These are phyloP conservation scores for Dasysyrphus albostriatus DNA, from an alignment of 2,888 invertebrate species.

Conservation along the genomic window DNA sequence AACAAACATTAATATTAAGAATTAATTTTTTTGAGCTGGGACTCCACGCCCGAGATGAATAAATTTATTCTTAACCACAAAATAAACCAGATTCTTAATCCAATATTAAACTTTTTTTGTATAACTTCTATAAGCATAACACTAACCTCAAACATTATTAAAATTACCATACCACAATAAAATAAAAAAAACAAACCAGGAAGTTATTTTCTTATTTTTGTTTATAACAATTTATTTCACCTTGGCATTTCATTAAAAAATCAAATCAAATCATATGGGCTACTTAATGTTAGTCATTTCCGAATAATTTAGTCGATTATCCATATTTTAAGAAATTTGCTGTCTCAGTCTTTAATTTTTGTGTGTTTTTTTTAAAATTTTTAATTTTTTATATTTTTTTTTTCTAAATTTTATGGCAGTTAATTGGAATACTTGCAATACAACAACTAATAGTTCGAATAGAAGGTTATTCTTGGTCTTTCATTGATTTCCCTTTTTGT, in stretches of 20 bases:
- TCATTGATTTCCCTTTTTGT: neutral
- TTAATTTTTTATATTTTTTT: neutral
- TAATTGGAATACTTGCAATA: constrained; percentile 2
- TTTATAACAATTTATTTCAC: constrained; percentile 51
- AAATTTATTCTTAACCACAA: too few relatives aligned
- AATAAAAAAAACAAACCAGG: constrained; percentile 36
- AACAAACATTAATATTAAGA: too few relatives aligned
- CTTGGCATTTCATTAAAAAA: constrained; percentile 56
- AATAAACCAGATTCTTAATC: too few relatives aligned
- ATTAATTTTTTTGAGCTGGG: too few relatives aligned
- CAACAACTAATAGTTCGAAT: constrained; percentile 8
- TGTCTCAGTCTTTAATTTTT: constrained; percentile 34
- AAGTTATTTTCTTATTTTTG: constrained; percentile 42
- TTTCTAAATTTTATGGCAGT: neutral
- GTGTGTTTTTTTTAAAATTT: constrained; percentile 7
- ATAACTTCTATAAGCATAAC: too few relatives aligned
- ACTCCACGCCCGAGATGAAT: too few relatives aligned
- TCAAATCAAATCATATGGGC: neutral
- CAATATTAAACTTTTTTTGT: too few relatives aligned
- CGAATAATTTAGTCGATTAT: neutral
- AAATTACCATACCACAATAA: neutral
- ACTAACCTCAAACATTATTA: too few relatives aligned
- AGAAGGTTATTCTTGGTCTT: constrained; percentile 32
- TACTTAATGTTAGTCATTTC: constrained; percentile 4
- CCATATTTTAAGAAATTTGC: constrained; percentile 28